These are phyloP conservation scores for Gracilinanus agilis DNA, from an alignment of 2,113 vertebrate genomes.

Conservation along the genomic window DNA sequence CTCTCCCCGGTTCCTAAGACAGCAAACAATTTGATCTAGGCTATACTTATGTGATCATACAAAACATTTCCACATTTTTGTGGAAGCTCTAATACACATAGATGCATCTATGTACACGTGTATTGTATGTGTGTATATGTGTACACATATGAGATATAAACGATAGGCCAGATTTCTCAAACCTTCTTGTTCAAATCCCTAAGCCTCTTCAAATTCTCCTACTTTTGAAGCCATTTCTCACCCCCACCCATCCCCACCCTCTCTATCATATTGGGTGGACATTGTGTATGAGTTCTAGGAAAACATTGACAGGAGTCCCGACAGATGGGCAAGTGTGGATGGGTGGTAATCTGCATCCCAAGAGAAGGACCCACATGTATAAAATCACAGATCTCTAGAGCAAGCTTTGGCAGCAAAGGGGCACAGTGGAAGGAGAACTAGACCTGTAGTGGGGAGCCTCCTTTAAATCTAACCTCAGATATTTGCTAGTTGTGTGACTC, in stretches of 20 bases:
- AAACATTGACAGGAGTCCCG: background rate
- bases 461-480: background rate
- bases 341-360: background rate
- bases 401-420: background rate
- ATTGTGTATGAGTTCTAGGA: background rate
- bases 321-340: background rate
- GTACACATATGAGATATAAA: no score
- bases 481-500: background rate
- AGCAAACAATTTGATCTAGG: no score
- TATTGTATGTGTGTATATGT: no score
- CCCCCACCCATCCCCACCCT: no score
- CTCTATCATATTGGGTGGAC: background rate
- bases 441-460: background rate
- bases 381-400: background rate
- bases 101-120: no score
- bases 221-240: background rate
- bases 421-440: background rate
- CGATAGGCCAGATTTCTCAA: background rate
- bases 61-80: no score
- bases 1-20: no score
- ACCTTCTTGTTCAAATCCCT: background rate
- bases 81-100: no score
- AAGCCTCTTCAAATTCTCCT: background rate
- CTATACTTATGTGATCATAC: no score
- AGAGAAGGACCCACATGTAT: background rate